These are phyloP conservation scores for Syngnathus acus DNA, from an alignment of 2,797 vertebrate species.

Conservation along the genomic window DNA sequence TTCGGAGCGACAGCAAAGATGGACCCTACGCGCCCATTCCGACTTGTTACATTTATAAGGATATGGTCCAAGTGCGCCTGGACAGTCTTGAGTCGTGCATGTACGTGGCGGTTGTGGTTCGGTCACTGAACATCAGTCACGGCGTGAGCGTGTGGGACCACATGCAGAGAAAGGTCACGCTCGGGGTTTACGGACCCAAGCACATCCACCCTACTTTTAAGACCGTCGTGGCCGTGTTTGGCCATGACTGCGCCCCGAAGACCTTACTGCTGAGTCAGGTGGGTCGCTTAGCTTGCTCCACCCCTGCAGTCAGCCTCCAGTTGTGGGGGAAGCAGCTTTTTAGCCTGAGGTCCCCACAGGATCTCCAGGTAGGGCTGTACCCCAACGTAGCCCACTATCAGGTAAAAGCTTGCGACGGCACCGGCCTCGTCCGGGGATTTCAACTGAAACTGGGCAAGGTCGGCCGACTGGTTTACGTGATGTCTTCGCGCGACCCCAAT, in stretches of 20 bases:
- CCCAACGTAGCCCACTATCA: slow-evolving; percentile 92
- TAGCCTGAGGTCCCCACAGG: slow-evolving; percentile 78
- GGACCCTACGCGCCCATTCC: slow-evolving; percentile 80
- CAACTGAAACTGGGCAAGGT: slow-evolving; percentile 91
- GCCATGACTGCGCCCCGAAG: slow-evolving; percentile 89
- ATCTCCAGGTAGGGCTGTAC: slow-evolving; percentile 86
- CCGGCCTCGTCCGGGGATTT: slow-evolving; percentile 79
- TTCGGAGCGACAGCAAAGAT: slow-evolving; percentile 85
- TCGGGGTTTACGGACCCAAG: slow-evolving; percentile 91
- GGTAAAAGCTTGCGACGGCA: slow-evolving; percentile 76
- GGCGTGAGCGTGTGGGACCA: slow-evolving; percentile 87
- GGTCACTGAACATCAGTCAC: slow-evolving; percentile 70
- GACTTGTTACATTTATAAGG: slow-evolving; percentile 77
- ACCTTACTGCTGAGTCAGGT: slow-evolving; percentile 84
- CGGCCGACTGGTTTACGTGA: slow-evolving; percentile 84
- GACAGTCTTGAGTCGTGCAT: slow-evolving; percentile 89
- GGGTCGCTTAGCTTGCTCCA: slow-evolving; percentile 67
- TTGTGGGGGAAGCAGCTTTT: slow-evolving; percentile 97
- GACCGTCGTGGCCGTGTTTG: slow-evolving; percentile 88
- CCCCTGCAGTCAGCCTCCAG: slow-evolving; percentile 83
- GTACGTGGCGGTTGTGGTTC: slow-evolving; percentile 83
- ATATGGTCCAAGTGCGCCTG: slow-evolving; percentile 86
- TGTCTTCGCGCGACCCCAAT: slow-evolving; percentile 73
- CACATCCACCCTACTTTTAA: slow-evolving; percentile 96
- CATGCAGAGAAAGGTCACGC: slow-evolving; percentile 82